A percentile compares a stretch with the other conserved stretches of the same genome.
These are phyloP conservation scores for Oxyura jamaicensis DNA, from an alignment of 2,113 vertebrate species.

Conservation along the genomic window DNA sequence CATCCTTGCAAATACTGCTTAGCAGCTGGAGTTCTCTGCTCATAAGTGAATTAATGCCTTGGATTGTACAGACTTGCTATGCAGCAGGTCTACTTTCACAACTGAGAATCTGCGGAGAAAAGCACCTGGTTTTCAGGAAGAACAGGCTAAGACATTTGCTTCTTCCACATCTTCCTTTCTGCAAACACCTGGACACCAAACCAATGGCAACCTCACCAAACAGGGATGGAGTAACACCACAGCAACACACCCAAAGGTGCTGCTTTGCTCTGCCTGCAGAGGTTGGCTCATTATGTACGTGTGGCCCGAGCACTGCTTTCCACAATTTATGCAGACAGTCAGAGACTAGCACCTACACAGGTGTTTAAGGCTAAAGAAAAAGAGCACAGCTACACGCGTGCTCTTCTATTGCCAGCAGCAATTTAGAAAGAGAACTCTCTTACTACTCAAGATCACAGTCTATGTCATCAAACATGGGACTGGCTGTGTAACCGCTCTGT, in stretches of 20 bases:
- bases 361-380: neutral
- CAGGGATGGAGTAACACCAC: neutral
- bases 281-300: rapidly evolving
- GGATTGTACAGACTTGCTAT: neutral
- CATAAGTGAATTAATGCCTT: rapidly evolving
- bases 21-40: neutral
- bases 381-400: rapidly evolving
- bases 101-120: neutral
- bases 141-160: neutral
- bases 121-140: neutral
- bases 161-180: neutral
- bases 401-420: neutral
- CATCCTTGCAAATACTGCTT: neutral
- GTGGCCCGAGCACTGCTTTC: rapidly evolving
- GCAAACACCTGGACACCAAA: neutral
- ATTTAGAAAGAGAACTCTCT: neutral
- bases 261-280: neutral
- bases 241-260: neutral
- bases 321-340: neutral
- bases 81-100: neutral
- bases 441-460: neutral
- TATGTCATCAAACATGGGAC: neutral
- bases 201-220: rapidly evolving
- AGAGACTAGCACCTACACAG: neutral
- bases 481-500: neutral